A percentile compares a stretch with the other conserved stretches of the same genome.
Evolutionary conservation across 2,113 vertebrate species (phyloP).

Genomic region (Pangasianodon gigas): DNA sequence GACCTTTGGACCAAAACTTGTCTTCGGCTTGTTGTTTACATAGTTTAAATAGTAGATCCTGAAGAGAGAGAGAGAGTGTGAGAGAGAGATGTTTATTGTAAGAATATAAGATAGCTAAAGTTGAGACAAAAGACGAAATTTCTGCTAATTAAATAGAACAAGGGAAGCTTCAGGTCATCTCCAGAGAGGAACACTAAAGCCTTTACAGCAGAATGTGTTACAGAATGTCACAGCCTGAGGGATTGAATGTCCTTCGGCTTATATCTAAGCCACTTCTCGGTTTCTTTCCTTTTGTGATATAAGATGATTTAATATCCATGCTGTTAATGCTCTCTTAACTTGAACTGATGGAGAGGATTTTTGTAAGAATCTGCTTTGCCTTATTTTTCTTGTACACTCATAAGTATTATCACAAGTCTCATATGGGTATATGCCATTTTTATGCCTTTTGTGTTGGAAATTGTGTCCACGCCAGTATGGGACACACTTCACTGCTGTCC

Average conservation of each 20-base stretch:
- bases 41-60: slow-evolving; percentile 26
- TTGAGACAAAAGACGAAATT: not conserved
- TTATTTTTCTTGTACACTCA: not conserved
- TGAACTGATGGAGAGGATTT: not conserved
- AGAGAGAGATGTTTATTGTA: slow-evolving; percentile 1
- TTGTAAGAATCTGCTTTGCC: not conserved
- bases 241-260: not conserved
- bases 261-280: not conserved
- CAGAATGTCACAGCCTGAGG: not conserved
- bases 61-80: slow-evolving; percentile 14
- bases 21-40: slow-evolving; percentile 37
- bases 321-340: not conserved
- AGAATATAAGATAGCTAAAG: not conserved
- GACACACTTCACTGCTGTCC: slow-evolving; percentile 23
- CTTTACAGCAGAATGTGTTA: not conserved
- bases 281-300: not conserved
- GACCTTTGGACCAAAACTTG: slow-evolving; percentile 35
- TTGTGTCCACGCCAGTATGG: not conserved
- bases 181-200: not conserved
- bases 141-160: not conserved
- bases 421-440: slow-evolving; percentile 21
- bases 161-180: not conserved
- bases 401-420: not conserved
- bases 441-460: slow-evolving; percentile 30
- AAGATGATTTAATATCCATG: not conserved